These are phyloP conservation scores for Clarias pachynema DNA, from an alignment of 2,797 vertebrate species.

Conservation along the genomic window DNA sequence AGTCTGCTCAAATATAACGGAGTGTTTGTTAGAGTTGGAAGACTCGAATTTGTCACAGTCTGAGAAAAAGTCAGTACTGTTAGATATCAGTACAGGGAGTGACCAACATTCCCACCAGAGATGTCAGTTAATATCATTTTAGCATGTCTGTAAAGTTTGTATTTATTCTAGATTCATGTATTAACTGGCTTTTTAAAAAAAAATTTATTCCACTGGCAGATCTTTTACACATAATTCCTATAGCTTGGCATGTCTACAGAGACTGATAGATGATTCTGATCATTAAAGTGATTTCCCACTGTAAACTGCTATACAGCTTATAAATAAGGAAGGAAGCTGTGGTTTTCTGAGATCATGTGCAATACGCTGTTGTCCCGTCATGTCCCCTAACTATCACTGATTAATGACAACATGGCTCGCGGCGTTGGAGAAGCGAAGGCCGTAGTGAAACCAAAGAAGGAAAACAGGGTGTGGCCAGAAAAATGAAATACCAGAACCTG, in stretches of 20 bases:
- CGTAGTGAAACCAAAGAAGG: background rate
- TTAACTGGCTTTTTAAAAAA: too few relatives aligned
- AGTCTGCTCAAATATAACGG: background rate
- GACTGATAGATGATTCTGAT: background rate
- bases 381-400: too few relatives aligned
- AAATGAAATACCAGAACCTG: background rate
- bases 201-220: too few relatives aligned
- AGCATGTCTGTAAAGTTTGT: background rate
- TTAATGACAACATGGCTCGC: too few relatives aligned
- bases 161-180: background rate
- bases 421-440: background rate
- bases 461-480: background rate
- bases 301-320: background rate
- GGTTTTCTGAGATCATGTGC: background rate
- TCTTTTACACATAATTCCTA: background rate
- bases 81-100: background rate
- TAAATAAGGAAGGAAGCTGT: background rate
- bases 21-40: too few relatives aligned
- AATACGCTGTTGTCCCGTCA: background rate
- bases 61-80: background rate
- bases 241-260: background rate
- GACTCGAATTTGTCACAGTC: background rate
- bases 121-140: background rate
- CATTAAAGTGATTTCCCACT: background rate
- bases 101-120: background rate